Conservation (phyloP, 2,113 vertebrate species). For the Parus major region DNA sequence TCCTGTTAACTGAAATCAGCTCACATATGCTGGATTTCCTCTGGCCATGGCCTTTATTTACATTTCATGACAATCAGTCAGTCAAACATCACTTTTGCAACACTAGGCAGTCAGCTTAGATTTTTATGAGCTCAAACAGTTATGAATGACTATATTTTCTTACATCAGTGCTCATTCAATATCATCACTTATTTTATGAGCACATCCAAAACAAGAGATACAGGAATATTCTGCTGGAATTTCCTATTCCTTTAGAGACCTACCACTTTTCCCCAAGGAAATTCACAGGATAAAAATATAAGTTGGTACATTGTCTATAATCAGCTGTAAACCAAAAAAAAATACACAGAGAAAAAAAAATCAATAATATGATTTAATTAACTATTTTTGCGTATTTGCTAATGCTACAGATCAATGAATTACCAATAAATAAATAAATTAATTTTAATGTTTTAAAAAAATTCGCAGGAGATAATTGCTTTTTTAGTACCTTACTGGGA, state of each 20-base stretch:
- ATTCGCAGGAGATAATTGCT: constrained; percentile 80
- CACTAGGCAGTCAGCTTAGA: background rate
- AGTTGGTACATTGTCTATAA: background rate
- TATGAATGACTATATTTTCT: background rate
- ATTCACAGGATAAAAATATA: background rate
- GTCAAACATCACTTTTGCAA: background rate
- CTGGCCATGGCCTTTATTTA: background rate
- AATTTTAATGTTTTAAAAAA: constrained; percentile 2
- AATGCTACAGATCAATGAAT: background rate
- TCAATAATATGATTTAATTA: background rate
- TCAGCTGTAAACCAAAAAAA: background rate
- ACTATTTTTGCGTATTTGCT: background rate
- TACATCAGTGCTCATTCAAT: background rate
- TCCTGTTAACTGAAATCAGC: background rate
- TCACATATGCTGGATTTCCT: background rate
- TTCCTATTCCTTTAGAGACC: background rate
- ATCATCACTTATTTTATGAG: background rate
- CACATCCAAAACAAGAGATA: background rate
- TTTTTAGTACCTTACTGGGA: constrained; percentile 85
- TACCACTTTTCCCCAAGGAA: background rate
- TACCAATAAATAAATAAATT: background rate
- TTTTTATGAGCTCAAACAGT: background rate
- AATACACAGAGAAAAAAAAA: background rate
- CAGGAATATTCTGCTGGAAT: background rate
- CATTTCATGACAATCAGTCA: background rate